Percentiles rank a stretch among this genome's conserved stretches.
Conservation (phyloP, 2,113 vertebrate species). For the Nesoenas mayeri region DNA sequence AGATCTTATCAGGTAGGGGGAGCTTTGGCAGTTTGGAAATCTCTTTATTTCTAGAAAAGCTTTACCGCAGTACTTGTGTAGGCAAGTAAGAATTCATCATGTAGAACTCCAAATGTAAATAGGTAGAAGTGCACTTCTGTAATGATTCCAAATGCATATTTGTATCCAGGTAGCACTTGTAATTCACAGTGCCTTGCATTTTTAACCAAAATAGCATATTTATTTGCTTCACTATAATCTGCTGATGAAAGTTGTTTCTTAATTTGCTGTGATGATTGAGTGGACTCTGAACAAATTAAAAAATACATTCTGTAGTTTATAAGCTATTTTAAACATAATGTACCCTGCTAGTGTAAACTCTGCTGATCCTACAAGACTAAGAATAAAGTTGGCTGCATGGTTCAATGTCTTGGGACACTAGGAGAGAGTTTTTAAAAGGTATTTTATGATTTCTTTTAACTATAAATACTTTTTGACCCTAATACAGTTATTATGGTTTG, state of each 20-base stretch:
- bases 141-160: background rate
- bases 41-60: background rate
- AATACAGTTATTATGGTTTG: background rate
- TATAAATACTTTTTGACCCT: background rate
- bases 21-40: background rate
- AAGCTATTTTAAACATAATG: background rate
- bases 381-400: background rate
- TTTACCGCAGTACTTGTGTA: background rate
- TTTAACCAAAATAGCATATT: background rate
- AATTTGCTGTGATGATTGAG: background rate
- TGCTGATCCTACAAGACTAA: background rate
- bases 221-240: background rate
- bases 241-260: background rate
- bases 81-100: background rate
- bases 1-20: conserved; percentile 86
- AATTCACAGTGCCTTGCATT: background rate
- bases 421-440: background rate
- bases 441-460: background rate
- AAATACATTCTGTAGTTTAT: background rate
- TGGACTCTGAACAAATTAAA: background rate
- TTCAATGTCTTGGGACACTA: background rate
- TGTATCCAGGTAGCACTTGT: background rate
- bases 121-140: background rate
- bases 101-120: background rate
- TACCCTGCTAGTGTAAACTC: background rate